Evolutionary conservation across 2,888 invertebrate genomes (phyloP), one percentile per base, ranked within the genome.

Genomic region (Malacosoma neustria): DNA sequence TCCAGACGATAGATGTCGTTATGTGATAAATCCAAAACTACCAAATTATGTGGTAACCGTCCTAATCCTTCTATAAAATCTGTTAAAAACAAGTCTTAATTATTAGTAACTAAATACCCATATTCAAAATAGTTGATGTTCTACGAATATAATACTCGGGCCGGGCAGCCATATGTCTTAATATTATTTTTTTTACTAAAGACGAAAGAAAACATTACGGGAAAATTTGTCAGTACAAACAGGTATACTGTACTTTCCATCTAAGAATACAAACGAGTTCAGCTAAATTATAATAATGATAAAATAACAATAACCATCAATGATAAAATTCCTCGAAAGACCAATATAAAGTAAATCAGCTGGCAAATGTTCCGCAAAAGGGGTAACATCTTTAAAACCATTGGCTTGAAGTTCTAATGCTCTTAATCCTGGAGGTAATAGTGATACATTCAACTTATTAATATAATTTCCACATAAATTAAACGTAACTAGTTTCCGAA

Each of bases 1-100:
- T 72, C 56, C 29, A 89, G 54, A 46, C 75, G 49, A 64, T 63
- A 87, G 87, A 89, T 87, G 84, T 89, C 87, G 71, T 89, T 89
- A 47, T 89, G 84, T 7, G 87, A 76, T 42, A 89, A 56, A 72
- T 89, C 89, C 37, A 89, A 52, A 12, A 76, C 75, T 0, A 65
- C 62, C 2, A 84, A 43, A 15, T 51, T 44, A 14, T 53, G 48
- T 11, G 72, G 71, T 9, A 82, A 45, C 13, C 47, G 51, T 29
- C 45, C 34, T n/a, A 82, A 37, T 12, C 54, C 51, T 34, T 40
- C 45, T 15, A 67, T 22, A 30, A 45, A 51, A 13, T 66, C 82
- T 84, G 56, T 15, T 61, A 60, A 49, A 37, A 40, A n/a, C n/a
- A n/a, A n/a, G n/a, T n/a, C n/a, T n/a, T n/a, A n/a, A n/a, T n/a